Conservation (phyloP, 2,888 invertebrate species). For the Rhaphigaster nebulosa region DNA sequence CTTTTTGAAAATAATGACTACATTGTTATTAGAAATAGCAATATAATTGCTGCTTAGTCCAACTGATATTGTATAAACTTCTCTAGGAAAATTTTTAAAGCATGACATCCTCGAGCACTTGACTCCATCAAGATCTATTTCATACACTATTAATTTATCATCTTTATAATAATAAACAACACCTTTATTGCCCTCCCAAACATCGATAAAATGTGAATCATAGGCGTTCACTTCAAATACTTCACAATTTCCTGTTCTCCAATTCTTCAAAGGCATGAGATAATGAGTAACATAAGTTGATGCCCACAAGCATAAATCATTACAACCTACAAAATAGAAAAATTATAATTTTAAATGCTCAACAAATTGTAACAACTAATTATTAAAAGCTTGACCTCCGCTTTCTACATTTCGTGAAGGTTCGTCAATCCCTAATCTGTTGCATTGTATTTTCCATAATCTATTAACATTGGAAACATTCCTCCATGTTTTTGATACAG, state of each 20-base stretch:
- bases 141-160: conserved; percentile 19
- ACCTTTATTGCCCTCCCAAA: conserved; percentile 41
- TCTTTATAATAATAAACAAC: conserved; percentile 38
- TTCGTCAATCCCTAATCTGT: conserved; percentile 14
- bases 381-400: neutral
- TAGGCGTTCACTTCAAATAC: neutral
- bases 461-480: conserved; percentile 7
- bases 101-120: neutral
- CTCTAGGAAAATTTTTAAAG: conserved; percentile 24
- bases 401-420: neutral
- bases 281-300: conserved; percentile 41
- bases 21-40: conserved; percentile 50
- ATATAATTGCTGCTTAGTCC: conserved; percentile 41
- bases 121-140: conserved; percentile 3
- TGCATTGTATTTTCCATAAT: conserved; percentile 38
- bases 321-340: conserved; percentile 27
- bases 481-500: conserved; percentile 30
- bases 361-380: neutral
- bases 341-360: neutral
- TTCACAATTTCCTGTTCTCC: conserved; percentile 17
- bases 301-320: conserved; percentile 35
- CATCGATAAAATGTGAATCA: conserved; percentile 20
- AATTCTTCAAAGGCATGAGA: conserved; percentile 42
- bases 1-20: conserved; percentile 47
- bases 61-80: conserved; percentile 13